Conservation (phyloP, 2,113 vertebrate species). For the Gadus chalcogrammus region DNA sequence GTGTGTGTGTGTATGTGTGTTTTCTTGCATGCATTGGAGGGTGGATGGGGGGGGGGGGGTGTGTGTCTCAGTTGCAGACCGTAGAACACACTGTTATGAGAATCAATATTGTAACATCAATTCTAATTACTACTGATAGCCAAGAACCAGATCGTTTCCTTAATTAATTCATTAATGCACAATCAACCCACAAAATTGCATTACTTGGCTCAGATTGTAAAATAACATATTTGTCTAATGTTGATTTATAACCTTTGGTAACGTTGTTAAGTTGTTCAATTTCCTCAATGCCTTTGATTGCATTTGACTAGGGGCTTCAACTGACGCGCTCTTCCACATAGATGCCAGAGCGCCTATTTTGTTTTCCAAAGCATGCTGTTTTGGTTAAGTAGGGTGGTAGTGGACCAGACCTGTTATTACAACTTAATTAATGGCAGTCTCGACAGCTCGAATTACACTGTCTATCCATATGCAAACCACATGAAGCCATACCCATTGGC, state of each 20-base stretch:
- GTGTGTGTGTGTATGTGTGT: constrained; percentile 52
- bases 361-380: too few species aligned
- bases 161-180: constrained; percentile 48
- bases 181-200: constrained; percentile 16
- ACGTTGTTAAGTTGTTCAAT: too few species aligned
- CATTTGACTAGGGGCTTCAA: too few species aligned
- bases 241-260: too few species aligned
- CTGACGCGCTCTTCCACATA: too few species aligned
- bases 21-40: not conserved
- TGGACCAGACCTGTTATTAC: too few species aligned
- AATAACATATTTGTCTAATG: too few species aligned
- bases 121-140: constrained; percentile 29
- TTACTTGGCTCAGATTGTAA: not conserved
- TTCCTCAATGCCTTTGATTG: too few species aligned
- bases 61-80: constrained; percentile 32
- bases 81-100: constrained; percentile 6
- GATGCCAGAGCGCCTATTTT: too few species aligned
- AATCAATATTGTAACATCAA: constrained; percentile 1
- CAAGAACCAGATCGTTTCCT: constrained; percentile 25
- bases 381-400: too few species aligned
- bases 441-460: constrained; percentile 1
- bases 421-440: too few species aligned
- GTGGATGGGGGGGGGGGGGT: not conserved
- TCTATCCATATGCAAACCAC: not conserved
- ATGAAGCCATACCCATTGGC: not conserved